Conservation (phyloP, 2,888 invertebrate genomes). For the Drosophila affinis region DNA sequence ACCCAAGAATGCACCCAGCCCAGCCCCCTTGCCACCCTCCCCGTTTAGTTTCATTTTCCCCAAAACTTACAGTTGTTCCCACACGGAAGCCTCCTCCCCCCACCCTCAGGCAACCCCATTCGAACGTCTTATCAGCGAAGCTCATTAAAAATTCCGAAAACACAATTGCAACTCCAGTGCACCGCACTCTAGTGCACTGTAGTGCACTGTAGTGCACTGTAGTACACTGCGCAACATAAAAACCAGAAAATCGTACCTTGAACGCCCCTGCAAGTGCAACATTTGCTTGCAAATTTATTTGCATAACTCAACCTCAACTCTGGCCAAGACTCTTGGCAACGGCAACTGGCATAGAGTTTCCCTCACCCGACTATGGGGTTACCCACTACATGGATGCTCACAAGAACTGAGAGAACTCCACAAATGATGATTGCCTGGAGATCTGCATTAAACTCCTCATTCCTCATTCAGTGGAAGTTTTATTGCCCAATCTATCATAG, state of each 20-base stretch:
- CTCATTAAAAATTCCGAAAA: slow-evolving; percentile 29
- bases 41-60: too few relatives aligned
- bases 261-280: slow-evolving; percentile 31
- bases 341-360: not conserved
- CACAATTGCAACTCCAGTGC: slow-evolving; percentile 26
- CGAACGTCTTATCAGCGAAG: slow-evolving; percentile 26
- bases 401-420: not conserved
- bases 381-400: not conserved
- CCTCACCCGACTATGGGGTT: not conserved
- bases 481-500: not conserved
- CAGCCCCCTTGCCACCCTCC: too few relatives aligned
- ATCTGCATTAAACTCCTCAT: too few relatives aligned
- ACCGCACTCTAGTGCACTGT: not conserved
- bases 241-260: slow-evolving; percentile 26
- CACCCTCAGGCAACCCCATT: slow-evolving; percentile 1
- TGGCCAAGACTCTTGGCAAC: not conserved
- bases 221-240: not conserved
- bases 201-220: too few relatives aligned
- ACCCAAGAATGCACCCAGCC: too few relatives aligned
- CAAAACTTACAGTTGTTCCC: slow-evolving; percentile 8
- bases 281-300: slow-evolving; percentile 32
- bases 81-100: not conserved
- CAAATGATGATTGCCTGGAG: not conserved
- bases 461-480: not conserved
- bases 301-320: slow-evolving; percentile 18